phyloP scores from a whole-genome alignment of 2,113 vertebrate genomes.

The Protobothrops mucrosquamatus region DNA sequence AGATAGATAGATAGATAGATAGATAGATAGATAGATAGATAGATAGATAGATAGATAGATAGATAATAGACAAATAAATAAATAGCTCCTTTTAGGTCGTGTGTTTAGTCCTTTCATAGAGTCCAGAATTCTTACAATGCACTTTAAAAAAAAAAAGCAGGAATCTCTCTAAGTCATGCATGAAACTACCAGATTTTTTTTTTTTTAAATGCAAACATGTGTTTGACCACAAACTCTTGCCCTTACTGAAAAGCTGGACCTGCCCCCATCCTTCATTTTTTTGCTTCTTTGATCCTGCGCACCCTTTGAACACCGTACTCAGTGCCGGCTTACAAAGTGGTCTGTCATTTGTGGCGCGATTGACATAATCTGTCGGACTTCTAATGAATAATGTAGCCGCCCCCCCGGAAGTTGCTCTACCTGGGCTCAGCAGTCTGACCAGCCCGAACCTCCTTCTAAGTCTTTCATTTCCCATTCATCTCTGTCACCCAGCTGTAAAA shows the following conservation, averaged over 20 bases:
- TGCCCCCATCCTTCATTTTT: not conserved
- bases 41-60: no score
- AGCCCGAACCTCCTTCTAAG: not conserved
- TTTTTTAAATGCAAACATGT: not conserved
- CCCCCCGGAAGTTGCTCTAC: not conserved
- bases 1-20: no score
- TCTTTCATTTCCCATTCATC: not conserved
- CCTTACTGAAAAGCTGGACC: not conserved
- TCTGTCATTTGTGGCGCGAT: not conserved
- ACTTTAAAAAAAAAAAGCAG: not conserved
- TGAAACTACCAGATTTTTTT: not conserved
- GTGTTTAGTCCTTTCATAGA: not conserved
- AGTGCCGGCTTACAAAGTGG: not conserved
- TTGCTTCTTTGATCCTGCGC: not conserved
- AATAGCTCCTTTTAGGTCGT: not conserved
- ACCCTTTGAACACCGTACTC: not conserved
- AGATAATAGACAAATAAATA: no score
- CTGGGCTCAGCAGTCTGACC: not conserved
- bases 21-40: no score
- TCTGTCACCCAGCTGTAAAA: not conserved
- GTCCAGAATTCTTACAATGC: not conserved
- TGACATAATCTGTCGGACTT: conserved; percentile 1
- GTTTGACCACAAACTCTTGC: not conserved
- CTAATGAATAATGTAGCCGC: not conserved
- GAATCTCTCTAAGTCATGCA: not conserved